phyloP scores from a whole-genome alignment of 2,888 invertebrate genomes.

The Clusia tigrina region DNA sequence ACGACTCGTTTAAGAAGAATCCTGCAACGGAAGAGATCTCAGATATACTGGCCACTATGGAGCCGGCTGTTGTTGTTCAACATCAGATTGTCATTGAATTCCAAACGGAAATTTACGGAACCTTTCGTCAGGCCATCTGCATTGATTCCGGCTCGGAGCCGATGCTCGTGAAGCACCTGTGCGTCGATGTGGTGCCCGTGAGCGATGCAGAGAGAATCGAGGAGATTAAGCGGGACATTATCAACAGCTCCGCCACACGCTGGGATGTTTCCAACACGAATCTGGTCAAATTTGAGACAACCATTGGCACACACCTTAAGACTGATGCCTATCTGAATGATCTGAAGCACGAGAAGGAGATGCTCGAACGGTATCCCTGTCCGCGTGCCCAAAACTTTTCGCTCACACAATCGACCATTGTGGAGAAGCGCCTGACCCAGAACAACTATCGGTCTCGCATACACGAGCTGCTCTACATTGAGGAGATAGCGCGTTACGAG shows the following conservation, averaged over 20 bases:
- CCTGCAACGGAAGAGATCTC: constrained; percentile 20
- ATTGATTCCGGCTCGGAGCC: constrained; percentile 77
- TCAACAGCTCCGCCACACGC: constrained; percentile 70
- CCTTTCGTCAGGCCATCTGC: constrained; percentile 79
- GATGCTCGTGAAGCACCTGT: constrained; percentile 72
- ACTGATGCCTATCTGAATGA: constrained; percentile 64
- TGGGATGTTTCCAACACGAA: constrained; percentile 69
- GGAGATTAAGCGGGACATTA: constrained; percentile 71
- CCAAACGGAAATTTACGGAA: constrained; percentile 76
- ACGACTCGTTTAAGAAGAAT: constrained; percentile 9
- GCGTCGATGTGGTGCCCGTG: constrained; percentile 79
- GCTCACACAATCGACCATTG: constrained; percentile 73
- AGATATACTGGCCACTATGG: constrained; percentile 17
- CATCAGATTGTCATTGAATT: constrained; percentile 70
- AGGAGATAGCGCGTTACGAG: constrained; percentile 78
- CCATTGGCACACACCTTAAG: constrained; percentile 67
- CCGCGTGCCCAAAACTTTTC: constrained; percentile 73
- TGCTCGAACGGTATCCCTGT: constrained; percentile 72
- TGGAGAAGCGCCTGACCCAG: constrained; percentile 70
- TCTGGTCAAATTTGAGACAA: constrained; percentile 68
- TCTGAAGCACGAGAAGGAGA: constrained; percentile 67
- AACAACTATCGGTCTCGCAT: constrained; percentile 77
- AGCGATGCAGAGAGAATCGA: constrained; percentile 72
- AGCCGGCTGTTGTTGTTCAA: constrained; percentile 40
- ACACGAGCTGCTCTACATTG: constrained; percentile 78